A percentile compares a stretch with the other conserved stretches of the same genome.
These are phyloP conservation scores for Eucidaris tribuloides DNA, from an alignment of 35 echinoderm and acorn worm genomes.

Conservation along the genomic window DNA sequence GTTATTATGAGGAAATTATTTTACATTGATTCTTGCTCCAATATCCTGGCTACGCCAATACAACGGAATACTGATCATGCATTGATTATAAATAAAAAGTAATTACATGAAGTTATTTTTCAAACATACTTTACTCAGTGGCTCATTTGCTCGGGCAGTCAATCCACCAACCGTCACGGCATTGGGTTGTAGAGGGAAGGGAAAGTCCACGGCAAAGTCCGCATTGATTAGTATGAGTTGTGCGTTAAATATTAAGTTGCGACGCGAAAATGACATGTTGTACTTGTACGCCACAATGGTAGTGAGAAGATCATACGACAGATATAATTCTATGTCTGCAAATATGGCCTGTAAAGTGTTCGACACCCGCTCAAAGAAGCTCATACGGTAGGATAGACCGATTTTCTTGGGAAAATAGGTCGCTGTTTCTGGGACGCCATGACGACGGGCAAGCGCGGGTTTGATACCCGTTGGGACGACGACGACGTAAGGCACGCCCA, in stretches of 20 bases:
- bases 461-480: not conserved
- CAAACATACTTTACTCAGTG: slow-evolving; percentile 9
- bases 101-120: not conserved
- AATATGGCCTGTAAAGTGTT: not conserved
- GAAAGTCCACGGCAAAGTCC: slow-evolving; percentile 35
- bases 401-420: slow-evolving; percentile 6
- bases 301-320: not conserved
- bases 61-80: no score
- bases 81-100: no score
- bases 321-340: not conserved
- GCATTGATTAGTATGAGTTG: slow-evolving; percentile 31
- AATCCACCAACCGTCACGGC: slow-evolving; percentile 22
- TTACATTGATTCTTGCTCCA: no score
- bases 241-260: not conserved
- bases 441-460: not conserved
- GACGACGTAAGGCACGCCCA: not conserved
- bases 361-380: not conserved
- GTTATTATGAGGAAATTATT: no score
- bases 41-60: no score
- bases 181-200: slow-evolving; percentile 26
- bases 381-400: slow-evolving; percentile 19
- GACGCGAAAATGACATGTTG: not conserved
- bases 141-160: slow-evolving; percentile 10
- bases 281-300: not conserved
- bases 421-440: not conserved